Conservation (phyloP, 1,140 invertebrate genomes). For the Frieseomelitta varia region DNA sequence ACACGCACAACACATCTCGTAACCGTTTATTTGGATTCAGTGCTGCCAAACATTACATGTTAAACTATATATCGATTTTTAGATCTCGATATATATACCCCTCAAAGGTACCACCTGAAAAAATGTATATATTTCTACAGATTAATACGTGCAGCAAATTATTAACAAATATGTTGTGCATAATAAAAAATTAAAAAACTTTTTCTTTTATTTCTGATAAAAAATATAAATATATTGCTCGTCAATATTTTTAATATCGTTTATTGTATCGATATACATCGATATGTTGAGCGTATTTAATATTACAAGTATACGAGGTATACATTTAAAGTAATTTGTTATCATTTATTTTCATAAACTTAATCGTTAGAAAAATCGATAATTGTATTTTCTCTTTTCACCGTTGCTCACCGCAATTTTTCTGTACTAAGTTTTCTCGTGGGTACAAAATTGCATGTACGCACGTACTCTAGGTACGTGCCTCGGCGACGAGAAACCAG, state of each 20-base stretch:
- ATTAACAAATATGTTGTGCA: neutral
- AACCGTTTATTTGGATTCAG: neutral
- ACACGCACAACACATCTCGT: neutral
- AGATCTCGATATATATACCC: neutral
- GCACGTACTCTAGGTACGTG: conserved; percentile 60
- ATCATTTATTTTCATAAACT: neutral
- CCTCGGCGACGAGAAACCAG: conserved; percentile 72
- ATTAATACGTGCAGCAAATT: neutral
- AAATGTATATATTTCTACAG: neutral
- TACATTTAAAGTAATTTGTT: neutral
- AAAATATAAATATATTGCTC: no score
- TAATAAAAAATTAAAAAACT: no score
- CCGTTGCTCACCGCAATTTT: neutral
- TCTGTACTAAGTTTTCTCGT: conserved; percentile 35
- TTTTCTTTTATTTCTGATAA: no score
- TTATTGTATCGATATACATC: no score
- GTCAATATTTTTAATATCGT: no score
- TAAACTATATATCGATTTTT: neutral
- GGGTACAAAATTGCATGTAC: conserved; percentile 45
- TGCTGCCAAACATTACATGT: neutral
- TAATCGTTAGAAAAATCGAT: neutral
- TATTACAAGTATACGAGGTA: neutral
- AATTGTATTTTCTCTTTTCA: neutral
- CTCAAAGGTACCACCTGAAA: neutral
- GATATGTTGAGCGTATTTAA: neutral